phyloP scores from a whole-genome alignment of 2,797 vertebrate genomes.

The Paedocypris micromegethes region DNA sequence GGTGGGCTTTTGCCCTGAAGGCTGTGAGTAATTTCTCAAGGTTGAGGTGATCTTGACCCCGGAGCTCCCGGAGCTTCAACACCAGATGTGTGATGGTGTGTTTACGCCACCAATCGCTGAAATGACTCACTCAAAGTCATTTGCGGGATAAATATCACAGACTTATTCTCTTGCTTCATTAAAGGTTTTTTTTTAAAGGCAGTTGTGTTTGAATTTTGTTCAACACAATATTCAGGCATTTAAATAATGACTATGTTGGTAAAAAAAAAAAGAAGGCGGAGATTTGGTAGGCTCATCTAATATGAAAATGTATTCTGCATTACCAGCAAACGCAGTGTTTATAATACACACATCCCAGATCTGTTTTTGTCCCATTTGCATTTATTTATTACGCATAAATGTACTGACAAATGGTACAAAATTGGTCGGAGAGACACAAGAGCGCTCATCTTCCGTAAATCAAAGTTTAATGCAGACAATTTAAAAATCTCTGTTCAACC shows the following conservation, averaged over 20 bases:
- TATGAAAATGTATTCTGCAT: constrained; percentile 22
- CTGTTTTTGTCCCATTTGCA: constrained; percentile 5
- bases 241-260: neutral
- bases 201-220: neutral
- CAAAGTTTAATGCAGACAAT: too few species aligned
- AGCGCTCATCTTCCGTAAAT: too few species aligned
- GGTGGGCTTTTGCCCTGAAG: constrained; percentile 11
- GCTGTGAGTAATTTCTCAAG: constrained; percentile 25
- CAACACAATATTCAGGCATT: neutral
- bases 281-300: constrained; percentile 10
- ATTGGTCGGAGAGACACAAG: too few species aligned
- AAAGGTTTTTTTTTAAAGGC: too few species aligned
- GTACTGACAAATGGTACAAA: neutral
- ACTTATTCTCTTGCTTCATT: too few species aligned
- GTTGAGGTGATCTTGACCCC: constrained; percentile 44
- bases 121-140: constrained; percentile 42
- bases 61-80: constrained; percentile 16
- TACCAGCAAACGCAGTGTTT: constrained; percentile 18
- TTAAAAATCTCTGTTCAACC: too few species aligned
- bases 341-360: constrained; percentile 2
- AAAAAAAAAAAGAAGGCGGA: constrained; percentile 6
- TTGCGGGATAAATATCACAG: constrained; percentile 1
- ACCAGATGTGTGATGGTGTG: constrained; percentile 45
- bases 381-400: neutral
- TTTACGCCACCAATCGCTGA: constrained; percentile 34